phyloP scores from a whole-genome alignment of 2,113 vertebrate species.

The Saguinus imperator region DNA sequence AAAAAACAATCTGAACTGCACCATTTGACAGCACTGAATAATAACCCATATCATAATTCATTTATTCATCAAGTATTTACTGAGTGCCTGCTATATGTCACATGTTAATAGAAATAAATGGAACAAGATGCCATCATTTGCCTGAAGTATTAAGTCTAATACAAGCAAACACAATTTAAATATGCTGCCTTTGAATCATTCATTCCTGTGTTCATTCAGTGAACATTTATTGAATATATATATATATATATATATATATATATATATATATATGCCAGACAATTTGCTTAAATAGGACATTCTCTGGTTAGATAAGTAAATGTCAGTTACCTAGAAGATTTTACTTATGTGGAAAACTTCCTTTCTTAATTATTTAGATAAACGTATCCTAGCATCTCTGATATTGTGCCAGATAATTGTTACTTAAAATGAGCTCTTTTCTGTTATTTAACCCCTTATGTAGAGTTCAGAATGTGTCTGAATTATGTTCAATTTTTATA shows the following conservation, averaged over 20 bases:
- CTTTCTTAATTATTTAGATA: neutral
- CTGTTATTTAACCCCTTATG: slow-evolving; percentile 25
- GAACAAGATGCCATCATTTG: neutral
- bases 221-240: neutral
- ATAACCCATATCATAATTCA: neutral
- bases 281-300: neutral
- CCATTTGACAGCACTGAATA: neutral
- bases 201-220: slow-evolving; percentile 8
- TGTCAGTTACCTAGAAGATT: neutral
- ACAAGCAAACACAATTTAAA: neutral
- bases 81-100: neutral
- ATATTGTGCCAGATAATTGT: neutral
- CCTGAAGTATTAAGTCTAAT: neutral
- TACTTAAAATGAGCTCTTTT: slow-evolving; percentile 23
- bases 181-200: neutral
- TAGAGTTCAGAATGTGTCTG: slow-evolving; percentile 27
- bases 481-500: slow-evolving; percentile 36
- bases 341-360: neutral
- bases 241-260: neutral
- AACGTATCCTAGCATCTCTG: neutral
- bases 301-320: slow-evolving; percentile 7
- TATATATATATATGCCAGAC: neutral
- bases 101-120: neutral
- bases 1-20: neutral
- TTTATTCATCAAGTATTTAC: slow-evolving; percentile 14